Conservation (phyloP, 2,888 invertebrate genomes). For the Epistrophe grossulariae region DNA sequence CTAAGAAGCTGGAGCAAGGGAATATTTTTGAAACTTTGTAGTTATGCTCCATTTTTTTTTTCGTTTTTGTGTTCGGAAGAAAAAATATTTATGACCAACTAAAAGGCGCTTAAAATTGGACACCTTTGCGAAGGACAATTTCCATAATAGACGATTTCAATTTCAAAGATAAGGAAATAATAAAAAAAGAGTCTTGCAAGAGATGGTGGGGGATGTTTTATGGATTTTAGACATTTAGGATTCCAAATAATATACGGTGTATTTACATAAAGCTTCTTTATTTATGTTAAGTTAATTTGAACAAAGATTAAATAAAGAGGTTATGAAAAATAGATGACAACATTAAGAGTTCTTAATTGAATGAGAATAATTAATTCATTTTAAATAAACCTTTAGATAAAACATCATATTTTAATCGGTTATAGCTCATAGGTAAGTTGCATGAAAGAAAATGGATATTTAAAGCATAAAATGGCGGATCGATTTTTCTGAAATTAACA, state of each 20-base stretch:
- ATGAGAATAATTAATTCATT: not conserved
- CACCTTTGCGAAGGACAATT: conserved; percentile 10
- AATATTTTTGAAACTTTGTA: conserved; percentile 15
- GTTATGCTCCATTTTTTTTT: not conserved
- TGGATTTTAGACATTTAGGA: not conserved
- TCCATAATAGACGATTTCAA: conserved; percentile 23
- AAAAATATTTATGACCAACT: conserved; percentile 19
- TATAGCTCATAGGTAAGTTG: no score
- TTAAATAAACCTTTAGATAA: no score
- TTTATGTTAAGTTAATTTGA: not conserved
- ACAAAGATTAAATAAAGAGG: not conserved
- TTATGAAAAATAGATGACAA: not conserved
- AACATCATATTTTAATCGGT: no score
- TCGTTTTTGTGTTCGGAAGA: not conserved
- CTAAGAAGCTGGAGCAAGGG: not conserved
- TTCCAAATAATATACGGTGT: not conserved
- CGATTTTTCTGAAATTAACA: no score
- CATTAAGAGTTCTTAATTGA: not conserved
- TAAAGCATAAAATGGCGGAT: no score
- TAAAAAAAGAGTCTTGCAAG: not conserved
- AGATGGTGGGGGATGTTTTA: not conserved
- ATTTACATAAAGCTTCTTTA: not conserved
- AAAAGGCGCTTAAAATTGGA: conserved; percentile 17
- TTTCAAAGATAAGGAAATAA: conserved; percentile 1
- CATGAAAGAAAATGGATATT: no score